A percentile compares a stretch with the other conserved stretches of the same genome.
phyloP scores from a whole-genome alignment of 1,140 invertebrate genomes.

The Oncopodura yosiiana region DNA sequence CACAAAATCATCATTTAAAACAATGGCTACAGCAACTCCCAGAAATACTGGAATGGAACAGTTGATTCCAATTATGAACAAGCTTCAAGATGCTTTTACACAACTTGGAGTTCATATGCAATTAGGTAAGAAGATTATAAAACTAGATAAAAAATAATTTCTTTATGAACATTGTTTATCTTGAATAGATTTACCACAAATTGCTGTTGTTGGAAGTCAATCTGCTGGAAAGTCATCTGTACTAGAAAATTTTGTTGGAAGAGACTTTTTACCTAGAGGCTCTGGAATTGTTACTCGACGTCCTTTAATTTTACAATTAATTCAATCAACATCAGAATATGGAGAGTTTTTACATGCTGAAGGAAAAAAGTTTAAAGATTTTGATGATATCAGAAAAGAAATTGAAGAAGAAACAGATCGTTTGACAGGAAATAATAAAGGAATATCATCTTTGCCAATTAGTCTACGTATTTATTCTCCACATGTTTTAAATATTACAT shows the following conservation, averaged over 20 bases:
- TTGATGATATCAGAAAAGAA: slow-evolving; percentile 89
- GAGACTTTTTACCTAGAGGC: slow-evolving; percentile 91
- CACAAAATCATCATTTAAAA: background rate
- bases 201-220: slow-evolving; percentile 98
- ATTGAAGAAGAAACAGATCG: slow-evolving; percentile 98
- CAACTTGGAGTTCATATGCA: slow-evolving; percentile 94
- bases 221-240: slow-evolving; percentile 98
- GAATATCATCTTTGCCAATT: slow-evolving; percentile 96
- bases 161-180: background rate
- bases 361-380: slow-evolving; percentile 93
- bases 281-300: slow-evolving; percentile 95
- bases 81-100: slow-evolving; percentile 98
- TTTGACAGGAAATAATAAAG: slow-evolving; percentile 93
- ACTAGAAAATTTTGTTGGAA: slow-evolving; percentile 98
- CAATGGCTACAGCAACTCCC: background rate
- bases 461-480: slow-evolving; percentile 97
- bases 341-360: slow-evolving; percentile 98
- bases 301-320: slow-evolving; percentile 94
- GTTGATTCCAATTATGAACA: slow-evolving; percentile 97
- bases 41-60: slow-evolving; percentile 84
- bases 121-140: slow-evolving; percentile 48
- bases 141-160: background rate
- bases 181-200: slow-evolving; percentile 82
- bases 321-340: slow-evolving; percentile 79
- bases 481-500: slow-evolving; percentile 87